Percentiles rank a stretch among this genome's conserved stretches.
These are phyloP conservation scores for Psilopogon haemacephalus DNA, from an alignment of 2,113 vertebrate genomes.

Conservation along the genomic window DNA sequence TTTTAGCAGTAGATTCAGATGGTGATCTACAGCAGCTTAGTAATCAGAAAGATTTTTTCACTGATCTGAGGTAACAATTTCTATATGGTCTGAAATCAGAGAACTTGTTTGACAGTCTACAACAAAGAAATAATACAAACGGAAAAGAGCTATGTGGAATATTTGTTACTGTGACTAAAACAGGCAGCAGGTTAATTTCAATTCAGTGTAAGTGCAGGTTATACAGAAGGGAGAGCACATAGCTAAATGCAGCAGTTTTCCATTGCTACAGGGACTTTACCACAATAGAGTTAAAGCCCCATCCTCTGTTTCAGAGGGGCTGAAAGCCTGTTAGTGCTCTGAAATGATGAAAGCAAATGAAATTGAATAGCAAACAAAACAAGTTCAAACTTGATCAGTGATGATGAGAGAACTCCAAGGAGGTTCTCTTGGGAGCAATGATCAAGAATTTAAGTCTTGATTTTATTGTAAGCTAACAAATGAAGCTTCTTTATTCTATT, in stretches of 20 bases:
- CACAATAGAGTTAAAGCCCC: background rate
- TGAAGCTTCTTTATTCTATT: constrained; percentile 68
- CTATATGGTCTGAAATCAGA: background rate
- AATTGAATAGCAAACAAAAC: constrained; percentile 76
- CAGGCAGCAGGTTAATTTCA: constrained; percentile 51
- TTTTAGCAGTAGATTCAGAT: background rate
- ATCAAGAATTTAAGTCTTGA: constrained; percentile 68
- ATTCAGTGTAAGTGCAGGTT: constrained; percentile 25
- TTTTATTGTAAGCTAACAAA: constrained; percentile 68
- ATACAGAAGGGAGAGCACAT: constrained; percentile 4
- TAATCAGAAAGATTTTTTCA: background rate
- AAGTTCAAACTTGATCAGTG: constrained; percentile 64
- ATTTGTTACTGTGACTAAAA: constrained; percentile 54
- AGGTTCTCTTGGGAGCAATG: constrained; percentile 58
- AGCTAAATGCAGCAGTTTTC: constrained; percentile 38
- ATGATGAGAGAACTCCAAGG: constrained; percentile 70
- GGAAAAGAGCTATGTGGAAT: constrained; percentile 13
- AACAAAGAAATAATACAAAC: constrained; percentile 25
- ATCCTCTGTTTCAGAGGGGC: constrained; percentile 38
- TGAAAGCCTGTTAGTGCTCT: constrained; percentile 63
- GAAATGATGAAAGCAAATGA: constrained; percentile 72
- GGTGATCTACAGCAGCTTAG: background rate
- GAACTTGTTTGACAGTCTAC: background rate
- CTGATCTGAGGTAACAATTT: constrained; percentile 11
- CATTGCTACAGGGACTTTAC: constrained; percentile 30